Base-by-base conservation (phyloP, 1,140 invertebrate species). In the Sycophila sp. region DNA sequence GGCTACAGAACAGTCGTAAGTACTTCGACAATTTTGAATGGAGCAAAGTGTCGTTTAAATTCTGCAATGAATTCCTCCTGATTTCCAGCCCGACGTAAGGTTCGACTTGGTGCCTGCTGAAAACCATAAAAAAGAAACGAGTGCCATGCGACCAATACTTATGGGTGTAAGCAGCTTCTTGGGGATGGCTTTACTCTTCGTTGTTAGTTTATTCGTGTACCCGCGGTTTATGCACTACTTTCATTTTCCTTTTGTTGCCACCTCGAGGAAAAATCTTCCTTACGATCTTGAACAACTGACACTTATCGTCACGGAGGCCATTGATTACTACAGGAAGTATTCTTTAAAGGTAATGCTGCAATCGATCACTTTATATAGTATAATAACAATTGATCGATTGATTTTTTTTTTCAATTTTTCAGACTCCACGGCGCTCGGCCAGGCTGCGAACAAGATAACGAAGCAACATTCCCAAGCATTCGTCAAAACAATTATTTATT, bases 171-270 rank as follows among this genome's bases (percentile, higher is more conserved):
- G 72, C 40, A 73, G 72, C 42, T 70, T 73, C 36, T 49, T 73
- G 17, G 72, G 67, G 11, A 73, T 66, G 56, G 72, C 72, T 36
- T n/a, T 73, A 15, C 47, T 73, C 22, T 73, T 73, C 47, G 47
- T 73, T 26, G 1, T 66, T 10, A 66, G 62, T 15, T 17, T 73
- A 34, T 70, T 70, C 13, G 10, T 73, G n/a, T 73, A 69, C 49
- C 72, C 72, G 0, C 24, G 64, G 55, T 65, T 73, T 22, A 36
- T 53, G 34, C 32, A 55, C 19, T 56, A 28, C 7, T 30, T 66
- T 26, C 53, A 71, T 42, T 59, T 71, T 13, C 62, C 69, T 6
- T 59, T 71, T n/a, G 38, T 65, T 13, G 19, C 53, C 4, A 59
- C 60, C 4, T 56, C 68, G 1, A 55, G 65, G 2, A 62, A 32